Evolutionary conservation across 2,888 invertebrate genomes (phyloP).

Genomic region (Rhamphomyia laevipes): DNA sequence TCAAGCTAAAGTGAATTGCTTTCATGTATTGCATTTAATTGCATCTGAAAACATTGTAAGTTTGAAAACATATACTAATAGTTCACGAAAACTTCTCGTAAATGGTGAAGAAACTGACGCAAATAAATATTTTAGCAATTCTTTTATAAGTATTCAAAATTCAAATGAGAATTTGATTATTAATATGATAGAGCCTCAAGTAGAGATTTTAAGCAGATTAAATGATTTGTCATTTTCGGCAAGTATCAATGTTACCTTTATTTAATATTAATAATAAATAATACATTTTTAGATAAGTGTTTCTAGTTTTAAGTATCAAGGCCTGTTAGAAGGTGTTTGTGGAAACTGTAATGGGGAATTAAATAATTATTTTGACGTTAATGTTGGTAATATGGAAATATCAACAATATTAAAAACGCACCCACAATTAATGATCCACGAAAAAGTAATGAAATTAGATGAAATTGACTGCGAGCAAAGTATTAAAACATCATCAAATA

Average conservation of each 20-base stretch:
- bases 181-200: slow-evolving; percentile 52
- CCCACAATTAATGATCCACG: too few relatives aligned
- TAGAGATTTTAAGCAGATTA: slow-evolving; percentile 46
- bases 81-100: too few relatives aligned
- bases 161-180: slow-evolving; percentile 52
- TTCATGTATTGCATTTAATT: too few relatives aligned
- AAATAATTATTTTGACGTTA: slow-evolving; percentile 45
- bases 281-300: slow-evolving; percentile 43
- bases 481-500: too few relatives aligned
- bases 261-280: neutral
- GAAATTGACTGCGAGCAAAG: too few relatives aligned
- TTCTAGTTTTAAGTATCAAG: slow-evolving; percentile 61
- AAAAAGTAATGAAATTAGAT: too few relatives aligned
- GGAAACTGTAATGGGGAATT: slow-evolving; percentile 57
- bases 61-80: too few relatives aligned
- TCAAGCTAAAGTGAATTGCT: too few relatives aligned
- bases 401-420: too few relatives aligned
- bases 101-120: too few relatives aligned
- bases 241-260: slow-evolving; percentile 11
- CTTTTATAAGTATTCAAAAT: slow-evolving; percentile 49
- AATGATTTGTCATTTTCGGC: slow-evolving; percentile 42
- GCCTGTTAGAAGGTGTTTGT: slow-evolving; percentile 67
- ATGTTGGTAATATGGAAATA: slow-evolving; percentile 30
- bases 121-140: slow-evolving; percentile 37
- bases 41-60: too few relatives aligned